phyloP scores from a whole-genome alignment of 2,113 vertebrate species.

The Vireo altiloquus region DNA sequence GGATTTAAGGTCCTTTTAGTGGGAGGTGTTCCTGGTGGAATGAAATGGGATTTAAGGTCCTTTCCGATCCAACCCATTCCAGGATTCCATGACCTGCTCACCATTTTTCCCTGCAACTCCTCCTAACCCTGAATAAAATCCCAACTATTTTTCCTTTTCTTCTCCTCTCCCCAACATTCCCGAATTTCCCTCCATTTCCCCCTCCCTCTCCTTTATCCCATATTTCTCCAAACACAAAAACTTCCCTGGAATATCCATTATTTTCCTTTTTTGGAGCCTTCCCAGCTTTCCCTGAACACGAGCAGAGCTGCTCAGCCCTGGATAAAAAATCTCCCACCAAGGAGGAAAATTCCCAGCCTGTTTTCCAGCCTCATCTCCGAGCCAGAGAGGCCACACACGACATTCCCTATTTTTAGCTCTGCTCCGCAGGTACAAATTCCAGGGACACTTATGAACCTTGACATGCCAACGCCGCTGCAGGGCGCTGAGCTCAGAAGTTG shows the following conservation, averaged over 20 bases:
- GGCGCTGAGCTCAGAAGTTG: neutral
- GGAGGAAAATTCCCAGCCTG: neutral
- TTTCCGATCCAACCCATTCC: neutral
- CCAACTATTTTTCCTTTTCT: neutral
- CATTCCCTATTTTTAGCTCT: conserved; percentile 1
- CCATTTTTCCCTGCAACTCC: neutral
- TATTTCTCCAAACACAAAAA: neutral
- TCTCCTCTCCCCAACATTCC: neutral
- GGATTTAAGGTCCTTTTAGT: neutral
- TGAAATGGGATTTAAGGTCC: neutral
- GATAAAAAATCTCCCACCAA: neutral
- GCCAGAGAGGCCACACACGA: neutral
- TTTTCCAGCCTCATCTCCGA: neutral
- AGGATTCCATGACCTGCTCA: neutral
- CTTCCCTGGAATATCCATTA: fast-evolving
- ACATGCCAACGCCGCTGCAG: neutral
- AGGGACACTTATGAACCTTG: neutral
- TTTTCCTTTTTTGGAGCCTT: neutral
- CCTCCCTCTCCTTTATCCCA: fast-evolving
- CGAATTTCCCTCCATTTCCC: neutral
- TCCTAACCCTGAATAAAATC: neutral
- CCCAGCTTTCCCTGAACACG: neutral
- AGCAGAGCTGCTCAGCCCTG: neutral
- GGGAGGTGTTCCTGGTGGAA: neutral
- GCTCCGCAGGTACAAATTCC: neutral